Percentiles rank a stretch among this genome's conserved stretches.
phyloP scores from a whole-genome alignment of 2,797 vertebrate species.

The Chaetophractus vellerosus region DNA sequence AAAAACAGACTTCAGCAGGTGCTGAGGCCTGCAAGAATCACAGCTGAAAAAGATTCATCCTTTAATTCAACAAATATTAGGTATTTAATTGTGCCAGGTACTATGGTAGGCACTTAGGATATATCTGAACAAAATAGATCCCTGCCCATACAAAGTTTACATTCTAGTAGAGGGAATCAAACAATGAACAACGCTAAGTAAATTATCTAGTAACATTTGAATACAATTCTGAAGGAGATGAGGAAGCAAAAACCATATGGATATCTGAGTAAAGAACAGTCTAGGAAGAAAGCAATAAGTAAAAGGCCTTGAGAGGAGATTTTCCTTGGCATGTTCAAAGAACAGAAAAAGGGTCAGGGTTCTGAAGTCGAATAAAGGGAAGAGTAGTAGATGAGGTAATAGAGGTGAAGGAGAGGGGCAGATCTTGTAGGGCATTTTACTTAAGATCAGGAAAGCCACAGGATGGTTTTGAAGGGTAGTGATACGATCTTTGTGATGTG shows the following conservation, averaged over 20 bases:
- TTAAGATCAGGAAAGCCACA: not conserved
- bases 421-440: not conserved
- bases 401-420: not conserved
- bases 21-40: not conserved
- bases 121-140: conserved; percentile 5
- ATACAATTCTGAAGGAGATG: conserved; percentile 18
- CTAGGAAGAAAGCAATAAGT: not conserved
- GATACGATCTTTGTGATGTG: not conserved
- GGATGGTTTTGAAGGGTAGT: not conserved
- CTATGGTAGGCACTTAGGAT: not conserved
- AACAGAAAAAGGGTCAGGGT: not conserved
- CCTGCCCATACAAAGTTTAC: not conserved
- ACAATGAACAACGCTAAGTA: not conserved
- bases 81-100: not conserved
- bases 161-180: not conserved
- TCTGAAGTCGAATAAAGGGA: not conserved
- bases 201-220: conserved; percentile 12
- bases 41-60: not conserved
- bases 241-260: not conserved
- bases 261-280: not conserved
- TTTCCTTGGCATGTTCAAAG: not conserved
- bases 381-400: not conserved
- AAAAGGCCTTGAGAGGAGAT: not conserved
- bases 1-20: conserved; percentile 53
- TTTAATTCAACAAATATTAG: conserved; percentile 44